Percentiles rank a stretch among this genome's conserved stretches.
phyloP scores from a whole-genome alignment of 2,888 invertebrate species.

The Ichneumoninae sp. region DNA sequence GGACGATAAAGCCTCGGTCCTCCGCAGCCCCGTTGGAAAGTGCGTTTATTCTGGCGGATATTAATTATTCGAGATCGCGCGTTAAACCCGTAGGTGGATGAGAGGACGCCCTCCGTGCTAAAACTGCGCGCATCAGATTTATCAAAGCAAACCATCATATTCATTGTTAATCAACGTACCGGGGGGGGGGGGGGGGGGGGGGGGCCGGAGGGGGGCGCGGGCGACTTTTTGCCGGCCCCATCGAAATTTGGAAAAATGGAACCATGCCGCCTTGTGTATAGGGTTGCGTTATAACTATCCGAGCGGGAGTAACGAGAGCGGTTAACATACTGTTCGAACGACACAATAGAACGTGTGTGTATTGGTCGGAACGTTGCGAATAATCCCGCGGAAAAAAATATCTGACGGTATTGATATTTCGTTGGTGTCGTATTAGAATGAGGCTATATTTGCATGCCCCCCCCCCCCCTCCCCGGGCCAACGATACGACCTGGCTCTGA shows the following conservation, averaged over 20 bases:
- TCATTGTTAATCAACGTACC: constrained; percentile 33
- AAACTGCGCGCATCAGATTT: constrained; percentile 36
- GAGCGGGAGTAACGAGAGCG: not conserved
- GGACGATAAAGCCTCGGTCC: constrained; percentile 23
- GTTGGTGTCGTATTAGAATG: no score
- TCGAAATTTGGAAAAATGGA: no score
- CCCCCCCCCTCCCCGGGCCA: no score
- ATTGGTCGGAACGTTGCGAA: not conserved
- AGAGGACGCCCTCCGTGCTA: constrained; percentile 4
- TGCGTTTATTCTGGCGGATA: constrained; percentile 51
- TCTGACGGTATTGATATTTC: not conserved
- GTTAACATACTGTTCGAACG: not conserved
- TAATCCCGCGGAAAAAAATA: not conserved
- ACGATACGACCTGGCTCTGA: no score
- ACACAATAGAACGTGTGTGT: not conserved
- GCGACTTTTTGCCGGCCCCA: not conserved
- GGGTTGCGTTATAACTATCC: not conserved
- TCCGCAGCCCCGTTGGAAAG: constrained; percentile 18
- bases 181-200: no score
- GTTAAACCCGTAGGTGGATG: constrained; percentile 4
- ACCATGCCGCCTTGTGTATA: no score
- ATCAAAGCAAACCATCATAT: constrained; percentile 50
- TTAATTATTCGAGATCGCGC: constrained; percentile 60
- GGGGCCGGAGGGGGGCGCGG: not conserved
- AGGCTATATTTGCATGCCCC: no score